Percentiles rank a stretch among this genome's conserved stretches.
Conservation (phyloP, 2,113 vertebrate genomes). For the Dipodomys merriami region DNA sequence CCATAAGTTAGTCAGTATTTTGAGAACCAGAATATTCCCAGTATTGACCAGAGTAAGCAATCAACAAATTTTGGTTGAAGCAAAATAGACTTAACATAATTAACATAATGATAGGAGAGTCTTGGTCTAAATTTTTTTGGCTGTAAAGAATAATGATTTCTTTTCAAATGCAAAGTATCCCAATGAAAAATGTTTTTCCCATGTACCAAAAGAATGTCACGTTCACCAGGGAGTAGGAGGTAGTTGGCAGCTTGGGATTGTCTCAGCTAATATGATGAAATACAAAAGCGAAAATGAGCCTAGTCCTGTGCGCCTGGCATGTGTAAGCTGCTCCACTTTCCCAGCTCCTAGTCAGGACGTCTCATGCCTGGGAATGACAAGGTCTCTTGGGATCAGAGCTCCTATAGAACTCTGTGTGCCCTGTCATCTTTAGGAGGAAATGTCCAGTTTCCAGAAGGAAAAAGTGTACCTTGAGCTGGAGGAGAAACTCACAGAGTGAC, state of each 20-base stretch:
- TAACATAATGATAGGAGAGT: background rate
- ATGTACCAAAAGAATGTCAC: background rate
- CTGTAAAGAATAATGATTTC: background rate
- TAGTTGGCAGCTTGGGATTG: background rate
- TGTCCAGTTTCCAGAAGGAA: background rate
- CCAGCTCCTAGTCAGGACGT: background rate
- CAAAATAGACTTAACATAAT: background rate
- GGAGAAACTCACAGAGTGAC: background rate
- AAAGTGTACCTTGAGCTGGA: background rate
- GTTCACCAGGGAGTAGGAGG: background rate
- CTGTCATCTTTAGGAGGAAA: background rate
- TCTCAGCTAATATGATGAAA: background rate
- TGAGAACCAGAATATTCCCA: background rate
- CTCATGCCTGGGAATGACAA: background rate
- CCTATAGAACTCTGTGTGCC: background rate
- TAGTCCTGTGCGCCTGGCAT: background rate
- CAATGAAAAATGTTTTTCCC: background rate
- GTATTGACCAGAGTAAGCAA: background rate
- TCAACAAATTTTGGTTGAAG: background rate
- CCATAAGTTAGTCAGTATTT: background rate
- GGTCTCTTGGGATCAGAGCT: background rate
- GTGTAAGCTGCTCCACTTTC: background rate
- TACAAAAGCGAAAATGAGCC: background rate
- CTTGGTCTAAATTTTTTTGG: background rate
- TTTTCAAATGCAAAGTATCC: background rate